Conservation (phyloP, 2,113 vertebrate genomes). For the Entomyzon cyanotis region DNA sequence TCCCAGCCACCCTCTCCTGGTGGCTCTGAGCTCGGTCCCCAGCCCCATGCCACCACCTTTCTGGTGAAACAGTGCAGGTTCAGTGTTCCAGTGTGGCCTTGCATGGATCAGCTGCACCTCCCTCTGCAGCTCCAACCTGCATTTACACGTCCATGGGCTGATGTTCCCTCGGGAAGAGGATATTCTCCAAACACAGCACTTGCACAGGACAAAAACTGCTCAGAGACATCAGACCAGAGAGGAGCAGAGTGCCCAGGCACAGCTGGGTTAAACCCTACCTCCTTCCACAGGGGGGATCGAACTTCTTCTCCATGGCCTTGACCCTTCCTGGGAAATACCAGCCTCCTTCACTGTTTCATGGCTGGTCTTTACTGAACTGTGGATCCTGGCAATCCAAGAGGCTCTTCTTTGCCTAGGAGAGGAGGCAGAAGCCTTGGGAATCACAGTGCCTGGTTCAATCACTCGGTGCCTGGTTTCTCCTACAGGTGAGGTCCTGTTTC, state of each 20-base stretch:
- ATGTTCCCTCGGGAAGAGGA: background rate
- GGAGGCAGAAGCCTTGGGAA: background rate
- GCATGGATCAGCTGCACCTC: background rate
- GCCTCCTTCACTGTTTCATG: background rate
- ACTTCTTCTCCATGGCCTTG: background rate
- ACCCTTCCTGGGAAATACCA: background rate
- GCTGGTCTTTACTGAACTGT: background rate
- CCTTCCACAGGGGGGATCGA: background rate
- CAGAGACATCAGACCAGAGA: background rate
- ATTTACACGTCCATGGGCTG: background rate
- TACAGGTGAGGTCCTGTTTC: background rate
- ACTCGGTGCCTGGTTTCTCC: background rate
- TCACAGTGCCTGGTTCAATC: background rate
- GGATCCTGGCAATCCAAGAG: background rate
- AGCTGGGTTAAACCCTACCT: background rate
- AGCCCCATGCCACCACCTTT: background rate
- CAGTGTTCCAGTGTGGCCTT: background rate
- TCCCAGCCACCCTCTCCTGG: background rate
- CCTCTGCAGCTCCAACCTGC: background rate
- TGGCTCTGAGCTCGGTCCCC: background rate
- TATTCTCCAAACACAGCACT: background rate
- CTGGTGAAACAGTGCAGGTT: background rate
- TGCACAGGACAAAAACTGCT: background rate
- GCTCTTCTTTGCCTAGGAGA: background rate
- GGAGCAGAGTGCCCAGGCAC: background rate